A percentile compares a stretch with the other conserved stretches of the same genome.
Conservation (phyloP, 1,140 invertebrate genomes). For the Penaeus indicus region DNA sequence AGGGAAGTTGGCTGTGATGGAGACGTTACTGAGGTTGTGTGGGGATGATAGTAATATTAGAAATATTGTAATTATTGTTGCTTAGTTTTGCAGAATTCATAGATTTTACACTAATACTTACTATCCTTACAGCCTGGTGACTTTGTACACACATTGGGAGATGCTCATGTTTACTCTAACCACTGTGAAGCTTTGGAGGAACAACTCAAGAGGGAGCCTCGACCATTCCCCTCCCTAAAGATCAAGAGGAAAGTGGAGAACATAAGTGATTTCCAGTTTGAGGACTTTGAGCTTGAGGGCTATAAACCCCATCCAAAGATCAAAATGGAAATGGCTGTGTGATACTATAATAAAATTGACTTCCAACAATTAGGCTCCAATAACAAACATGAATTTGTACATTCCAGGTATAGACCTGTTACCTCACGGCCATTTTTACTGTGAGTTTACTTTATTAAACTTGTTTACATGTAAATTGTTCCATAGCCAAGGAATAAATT, state of each 20-base stretch:
- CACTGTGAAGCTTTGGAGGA: constrained; percentile 88
- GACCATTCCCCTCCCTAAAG: constrained; percentile 85
- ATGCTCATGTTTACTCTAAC: constrained; percentile 96
- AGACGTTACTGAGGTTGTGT: too few relatives aligned
- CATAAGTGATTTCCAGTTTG: constrained; percentile 91
- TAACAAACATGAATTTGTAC: too few relatives aligned
- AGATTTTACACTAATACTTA: constrained; percentile 15
- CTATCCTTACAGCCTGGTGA: constrained; percentile 83
- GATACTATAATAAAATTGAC: constrained; percentile 67
- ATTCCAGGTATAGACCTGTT: too few relatives aligned
- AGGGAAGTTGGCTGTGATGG: too few relatives aligned
- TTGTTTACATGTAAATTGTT: too few relatives aligned
- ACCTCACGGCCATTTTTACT: too few relatives aligned
- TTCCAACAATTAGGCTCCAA: too few relatives aligned
- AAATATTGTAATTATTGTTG: not conserved
- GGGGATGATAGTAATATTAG: too few relatives aligned
- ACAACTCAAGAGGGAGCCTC: constrained; percentile 86
- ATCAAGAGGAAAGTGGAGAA: constrained; percentile 79
- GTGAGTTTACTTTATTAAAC: too few relatives aligned
- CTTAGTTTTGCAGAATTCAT: not conserved
- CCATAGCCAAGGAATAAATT: too few relatives aligned
- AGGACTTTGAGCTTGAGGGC: constrained; percentile 89
- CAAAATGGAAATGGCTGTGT: constrained; percentile 97
- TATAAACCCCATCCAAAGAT: constrained; percentile 95
- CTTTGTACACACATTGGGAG: constrained; percentile 96